Evolutionary conservation across 1,140 invertebrate genomes (phyloP).

Genomic region (Drosophila persimilis): DNA sequence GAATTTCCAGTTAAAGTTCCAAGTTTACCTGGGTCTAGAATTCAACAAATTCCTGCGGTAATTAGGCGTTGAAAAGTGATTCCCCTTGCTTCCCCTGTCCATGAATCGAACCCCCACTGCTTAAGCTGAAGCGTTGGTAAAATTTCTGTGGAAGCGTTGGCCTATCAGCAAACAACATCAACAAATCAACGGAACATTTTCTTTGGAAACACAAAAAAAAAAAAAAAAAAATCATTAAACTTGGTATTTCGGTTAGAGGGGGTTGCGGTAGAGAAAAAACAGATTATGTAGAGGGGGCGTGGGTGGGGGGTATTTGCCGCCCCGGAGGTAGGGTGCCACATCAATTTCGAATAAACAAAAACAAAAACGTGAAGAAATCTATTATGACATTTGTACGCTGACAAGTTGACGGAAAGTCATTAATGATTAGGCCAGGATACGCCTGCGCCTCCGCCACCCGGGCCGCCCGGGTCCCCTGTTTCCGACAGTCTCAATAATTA

Average conservation of each 20-base stretch:
- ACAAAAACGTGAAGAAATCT: constrained; percentile 70
- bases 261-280: background rate
- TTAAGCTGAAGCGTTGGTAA: constrained; percentile 2
- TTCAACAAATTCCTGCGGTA: constrained; percentile 36
- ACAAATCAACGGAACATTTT: constrained; percentile 47
- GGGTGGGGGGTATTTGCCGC: constrained; percentile 9
- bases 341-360: constrained; percentile 56
- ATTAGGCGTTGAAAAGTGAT: constrained; percentile 34
- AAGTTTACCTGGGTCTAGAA: background rate
- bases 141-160: constrained; percentile 12
- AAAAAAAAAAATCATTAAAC: constrained; percentile 37
- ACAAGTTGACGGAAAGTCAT: constrained; percentile 79
- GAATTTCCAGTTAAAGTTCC: background rate
- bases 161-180: constrained; percentile 68
- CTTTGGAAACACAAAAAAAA: background rate
- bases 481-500: constrained; percentile 22
- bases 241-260: constrained; percentile 1
- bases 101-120: background rate
- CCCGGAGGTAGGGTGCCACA: constrained; percentile 26
- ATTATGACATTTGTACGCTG: constrained; percentile 74
- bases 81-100: too few species aligned
- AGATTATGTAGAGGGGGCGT: background rate
- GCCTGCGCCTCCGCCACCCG: background rate
- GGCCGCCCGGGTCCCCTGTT: too few species aligned
- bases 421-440: constrained; percentile 52